Evolutionary conservation across 2,113 vertebrate species (phyloP).

Genomic region (Notiomystis cincta): DNA sequence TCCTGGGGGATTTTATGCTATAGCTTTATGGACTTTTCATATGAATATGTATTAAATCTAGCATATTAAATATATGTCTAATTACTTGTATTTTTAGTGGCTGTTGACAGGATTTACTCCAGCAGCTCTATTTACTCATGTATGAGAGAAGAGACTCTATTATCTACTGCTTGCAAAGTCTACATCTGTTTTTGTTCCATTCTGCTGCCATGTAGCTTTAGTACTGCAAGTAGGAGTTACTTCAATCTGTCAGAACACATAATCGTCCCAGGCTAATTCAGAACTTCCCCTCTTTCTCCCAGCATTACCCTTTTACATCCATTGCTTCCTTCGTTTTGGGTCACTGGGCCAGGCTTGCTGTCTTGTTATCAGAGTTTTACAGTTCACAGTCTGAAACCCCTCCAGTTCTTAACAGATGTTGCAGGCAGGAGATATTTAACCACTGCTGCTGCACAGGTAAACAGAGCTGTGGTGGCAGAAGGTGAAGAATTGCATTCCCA

Average conservation of each 20-base stretch:
- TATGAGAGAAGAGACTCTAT: background rate
- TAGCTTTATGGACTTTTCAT: background rate
- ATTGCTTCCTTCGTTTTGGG: conserved; percentile 56
- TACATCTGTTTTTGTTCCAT: conserved; percentile 59
- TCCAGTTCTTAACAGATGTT: conserved; percentile 64
- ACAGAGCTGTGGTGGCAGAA: conserved; percentile 53
- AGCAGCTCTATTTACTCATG: background rate
- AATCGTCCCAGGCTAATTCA: conserved; percentile 64
- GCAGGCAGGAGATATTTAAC: conserved; percentile 62
- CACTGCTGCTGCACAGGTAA: conserved; percentile 55
- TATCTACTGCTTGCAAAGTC: background rate
- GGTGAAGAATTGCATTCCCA: conserved; percentile 69
- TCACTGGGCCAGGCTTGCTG: conserved; percentile 59
- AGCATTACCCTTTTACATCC: conserved; percentile 41
- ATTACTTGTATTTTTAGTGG: conserved; percentile 33
- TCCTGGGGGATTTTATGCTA: background rate
- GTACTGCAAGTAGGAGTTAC: conserved; percentile 49
- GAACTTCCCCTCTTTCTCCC: conserved; percentile 54
- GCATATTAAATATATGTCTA: conserved; percentile 44
- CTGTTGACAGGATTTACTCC: conserved; percentile 30
- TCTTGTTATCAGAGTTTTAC: conserved; percentile 37
- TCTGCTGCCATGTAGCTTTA: conserved; percentile 55
- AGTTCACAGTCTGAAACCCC: conserved; percentile 53
- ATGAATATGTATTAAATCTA: conserved; percentile 29
- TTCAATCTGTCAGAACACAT: conserved; percentile 80